phyloP scores from a whole-genome alignment of 2,888 invertebrate genomes.

The Himalopsyche kuldschensis region DNA sequence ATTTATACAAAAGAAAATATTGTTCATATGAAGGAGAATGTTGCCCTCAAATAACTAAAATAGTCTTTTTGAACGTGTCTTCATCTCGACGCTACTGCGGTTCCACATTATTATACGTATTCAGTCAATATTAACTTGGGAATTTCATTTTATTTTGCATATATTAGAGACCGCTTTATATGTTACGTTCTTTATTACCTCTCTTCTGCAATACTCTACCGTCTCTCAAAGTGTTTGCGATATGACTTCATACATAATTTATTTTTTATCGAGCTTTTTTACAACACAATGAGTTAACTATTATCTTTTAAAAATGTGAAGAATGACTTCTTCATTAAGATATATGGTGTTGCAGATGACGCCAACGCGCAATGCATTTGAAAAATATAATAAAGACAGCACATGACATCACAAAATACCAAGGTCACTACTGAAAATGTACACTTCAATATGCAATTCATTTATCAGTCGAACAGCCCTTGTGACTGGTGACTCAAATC shows the following conservation, averaged over 20 bases:
- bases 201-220: slow-evolving; percentile 19
- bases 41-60: neutral
- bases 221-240: neutral
- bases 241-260: neutral
- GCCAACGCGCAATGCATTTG: too few relatives aligned
- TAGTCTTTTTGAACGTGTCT: neutral
- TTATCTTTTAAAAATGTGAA: too few relatives aligned
- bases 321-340: too few relatives aligned
- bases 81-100: neutral
- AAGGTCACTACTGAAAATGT: too few relatives aligned
- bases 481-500: too few relatives aligned
- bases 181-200: slow-evolving; percentile 38
- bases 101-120: slow-evolving; percentile 31
- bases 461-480: too few relatives aligned
- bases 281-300: too few relatives aligned
- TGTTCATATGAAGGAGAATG: neutral
- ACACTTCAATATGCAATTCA: too few relatives aligned
- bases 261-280: too few relatives aligned
- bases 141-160: slow-evolving; percentile 40
- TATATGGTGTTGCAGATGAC: too few relatives aligned
- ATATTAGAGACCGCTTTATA: slow-evolving; percentile 39
- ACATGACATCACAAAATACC: too few relatives aligned
- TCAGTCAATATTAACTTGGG: slow-evolving; percentile 38
- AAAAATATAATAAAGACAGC: too few relatives aligned
- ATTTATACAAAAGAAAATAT: neutral